Evolutionary conservation across 1,140 invertebrate genomes (phyloP).

Genomic region (Frieseomelitta varia): DNA sequence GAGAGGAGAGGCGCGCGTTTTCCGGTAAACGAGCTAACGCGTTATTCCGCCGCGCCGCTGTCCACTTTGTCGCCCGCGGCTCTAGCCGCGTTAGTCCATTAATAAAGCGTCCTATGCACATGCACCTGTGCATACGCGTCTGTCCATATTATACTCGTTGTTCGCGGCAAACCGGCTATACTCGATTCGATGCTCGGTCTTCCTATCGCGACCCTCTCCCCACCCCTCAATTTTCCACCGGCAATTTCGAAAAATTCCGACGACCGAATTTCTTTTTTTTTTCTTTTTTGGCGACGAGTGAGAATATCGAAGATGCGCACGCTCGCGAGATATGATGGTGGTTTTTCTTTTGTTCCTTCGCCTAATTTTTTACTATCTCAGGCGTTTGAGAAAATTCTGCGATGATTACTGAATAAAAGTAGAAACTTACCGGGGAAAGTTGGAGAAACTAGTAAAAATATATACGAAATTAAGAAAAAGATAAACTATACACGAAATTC

Average conservation of each 20-base stretch:
- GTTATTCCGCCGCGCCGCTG: constrained; percentile 32
- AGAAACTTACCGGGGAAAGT: no score
- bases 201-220: background rate
- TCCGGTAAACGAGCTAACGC: constrained; percentile 58
- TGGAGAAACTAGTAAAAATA: no score
- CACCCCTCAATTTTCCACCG: no score
- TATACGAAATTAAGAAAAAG: no score
- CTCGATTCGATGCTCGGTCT: background rate
- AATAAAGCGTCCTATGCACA: constrained; percentile 51
- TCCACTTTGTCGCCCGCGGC: constrained; percentile 47
- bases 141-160: background rate
- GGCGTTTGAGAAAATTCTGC: no score
- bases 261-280: background rate
- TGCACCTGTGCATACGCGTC: background rate
- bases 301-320: no score
- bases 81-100: constrained; percentile 49
- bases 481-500: no score
- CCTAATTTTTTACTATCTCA: no score
- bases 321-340: no score
- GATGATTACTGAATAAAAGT: no score
- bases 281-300: background rate
- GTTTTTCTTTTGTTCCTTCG: no score
- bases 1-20: constrained; percentile 25
- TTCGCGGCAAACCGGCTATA: background rate
- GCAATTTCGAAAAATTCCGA: background rate